Evolutionary conservation across 2,888 invertebrate species (phyloP).

Genomic region (Ganaspis brasiliensis): DNA sequence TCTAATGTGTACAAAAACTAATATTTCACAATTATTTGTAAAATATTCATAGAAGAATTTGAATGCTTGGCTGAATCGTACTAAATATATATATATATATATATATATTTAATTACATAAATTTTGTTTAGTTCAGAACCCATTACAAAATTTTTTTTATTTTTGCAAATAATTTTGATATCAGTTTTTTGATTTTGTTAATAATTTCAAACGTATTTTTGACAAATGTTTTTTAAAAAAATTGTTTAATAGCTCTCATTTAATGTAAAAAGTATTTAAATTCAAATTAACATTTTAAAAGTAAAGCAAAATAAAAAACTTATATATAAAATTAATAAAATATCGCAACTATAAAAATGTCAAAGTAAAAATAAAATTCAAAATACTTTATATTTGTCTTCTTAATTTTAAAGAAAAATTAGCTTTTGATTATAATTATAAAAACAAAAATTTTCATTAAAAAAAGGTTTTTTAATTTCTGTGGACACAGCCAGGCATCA

Average conservation of each 20-base stretch:
- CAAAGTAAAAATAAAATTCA: too few species aligned
- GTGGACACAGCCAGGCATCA: conserved; percentile 4
- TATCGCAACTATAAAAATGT: too few species aligned
- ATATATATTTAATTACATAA: neutral
- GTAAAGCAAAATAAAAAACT: too few species aligned
- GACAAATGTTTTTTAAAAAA: neutral
- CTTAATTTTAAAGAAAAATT: too few species aligned
- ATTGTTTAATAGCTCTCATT: too few species aligned
- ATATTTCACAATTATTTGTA: conserved; percentile 1
- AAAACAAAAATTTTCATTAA: neutral
- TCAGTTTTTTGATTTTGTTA: neutral
- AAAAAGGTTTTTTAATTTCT: too few species aligned
- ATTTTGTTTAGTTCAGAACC: neutral
- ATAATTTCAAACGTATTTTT: neutral
- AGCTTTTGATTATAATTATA: too few species aligned
- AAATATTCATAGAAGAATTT: neutral
- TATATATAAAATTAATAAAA: too few species aligned
- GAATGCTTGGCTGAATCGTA: neutral
- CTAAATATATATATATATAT: too few species aligned
- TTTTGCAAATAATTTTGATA: conserved; percentile 15
- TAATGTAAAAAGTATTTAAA: too few species aligned
- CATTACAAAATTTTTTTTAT: neutral
- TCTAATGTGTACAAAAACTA: conserved; percentile 24
- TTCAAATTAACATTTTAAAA: too few species aligned
- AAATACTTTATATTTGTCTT: too few species aligned